Percentiles rank a stretch among this genome's conserved stretches.
These are phyloP conservation scores for Chrysotoxum bicinctum DNA, from an alignment of 2,888 invertebrate species.

Conservation along the genomic window DNA sequence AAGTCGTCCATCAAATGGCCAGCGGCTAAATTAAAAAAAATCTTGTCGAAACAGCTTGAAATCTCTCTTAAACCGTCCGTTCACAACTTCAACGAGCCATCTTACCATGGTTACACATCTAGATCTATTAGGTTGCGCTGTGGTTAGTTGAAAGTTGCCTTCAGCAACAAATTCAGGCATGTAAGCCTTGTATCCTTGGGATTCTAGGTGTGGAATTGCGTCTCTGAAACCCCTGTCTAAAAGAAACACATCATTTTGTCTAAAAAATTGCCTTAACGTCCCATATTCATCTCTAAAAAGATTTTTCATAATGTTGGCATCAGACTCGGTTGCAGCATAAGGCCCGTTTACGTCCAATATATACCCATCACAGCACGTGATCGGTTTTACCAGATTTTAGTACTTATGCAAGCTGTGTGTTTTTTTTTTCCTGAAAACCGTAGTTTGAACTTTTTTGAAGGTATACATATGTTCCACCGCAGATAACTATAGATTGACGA, in stretches of 20 bases:
- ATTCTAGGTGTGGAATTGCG: no score
- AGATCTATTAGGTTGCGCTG: background rate
- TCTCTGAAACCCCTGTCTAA: no score
- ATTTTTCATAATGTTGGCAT: no score
- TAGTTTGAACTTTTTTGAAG: background rate
- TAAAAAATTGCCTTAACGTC: no score
- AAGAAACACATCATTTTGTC: no score
- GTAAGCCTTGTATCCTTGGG: no score
- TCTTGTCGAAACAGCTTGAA: no score
- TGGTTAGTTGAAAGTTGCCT: background rate
- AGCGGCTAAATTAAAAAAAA: conserved; percentile 4
- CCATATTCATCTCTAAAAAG: no score
- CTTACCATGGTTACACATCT: background rate
- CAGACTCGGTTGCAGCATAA: no score
- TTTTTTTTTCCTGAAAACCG: background rate
- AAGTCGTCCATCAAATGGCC: background rate
- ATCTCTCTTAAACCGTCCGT: no score
- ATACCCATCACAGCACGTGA: background rate
- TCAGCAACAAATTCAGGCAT: no score
- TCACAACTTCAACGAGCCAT: background rate
- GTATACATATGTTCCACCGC: background rate
- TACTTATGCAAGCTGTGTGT: background rate
- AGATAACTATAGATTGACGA: background rate
- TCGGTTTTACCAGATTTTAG: background rate
- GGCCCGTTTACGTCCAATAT: background rate